Percentiles rank a stretch among this genome's conserved stretches.
Evolutionary conservation across 2,888 invertebrate genomes (phyloP).

Genomic region (Limnephilus lunatus): DNA sequence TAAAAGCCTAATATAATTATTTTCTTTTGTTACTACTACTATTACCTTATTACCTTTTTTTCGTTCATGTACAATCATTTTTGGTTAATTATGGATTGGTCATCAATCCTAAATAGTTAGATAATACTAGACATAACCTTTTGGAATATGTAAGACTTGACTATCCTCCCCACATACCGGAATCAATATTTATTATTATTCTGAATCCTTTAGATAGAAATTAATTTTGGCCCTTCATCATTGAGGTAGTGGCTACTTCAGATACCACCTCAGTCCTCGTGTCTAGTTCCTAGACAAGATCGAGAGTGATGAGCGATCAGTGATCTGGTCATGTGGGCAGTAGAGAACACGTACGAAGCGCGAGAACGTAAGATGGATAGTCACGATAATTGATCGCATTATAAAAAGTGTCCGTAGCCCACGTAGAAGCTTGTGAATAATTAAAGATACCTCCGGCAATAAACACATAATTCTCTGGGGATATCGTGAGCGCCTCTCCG

Average conservation of each 20-base stretch:
- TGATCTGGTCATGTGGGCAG: neutral
- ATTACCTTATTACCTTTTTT: no score
- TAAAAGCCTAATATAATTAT: no score
- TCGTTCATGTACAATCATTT: no score
- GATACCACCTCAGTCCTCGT: neutral
- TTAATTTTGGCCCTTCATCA: no score
- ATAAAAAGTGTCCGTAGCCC: constrained; percentile 15
- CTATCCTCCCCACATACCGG: no score
- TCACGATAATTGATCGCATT: constrained; percentile 20
- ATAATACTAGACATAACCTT: no score
- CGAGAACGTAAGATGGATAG: neutral
- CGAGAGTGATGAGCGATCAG: neutral
- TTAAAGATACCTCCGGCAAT: neutral
- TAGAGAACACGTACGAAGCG: neutral
- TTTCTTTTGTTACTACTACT: no score
- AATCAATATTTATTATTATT: no score
- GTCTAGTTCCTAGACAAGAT: neutral
- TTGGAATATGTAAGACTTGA: no score
- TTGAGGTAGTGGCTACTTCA: neutral
- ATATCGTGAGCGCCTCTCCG: neutral
- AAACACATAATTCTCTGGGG: constrained; percentile 2
- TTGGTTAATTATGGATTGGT: no score
- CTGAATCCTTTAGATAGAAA: no score
- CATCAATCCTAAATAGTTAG: no score
- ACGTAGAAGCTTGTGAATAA: constrained; percentile 4